Base-by-base conservation (phyloP, 1,140 invertebrate species). In the Macrocentrus cingulum region DNA sequence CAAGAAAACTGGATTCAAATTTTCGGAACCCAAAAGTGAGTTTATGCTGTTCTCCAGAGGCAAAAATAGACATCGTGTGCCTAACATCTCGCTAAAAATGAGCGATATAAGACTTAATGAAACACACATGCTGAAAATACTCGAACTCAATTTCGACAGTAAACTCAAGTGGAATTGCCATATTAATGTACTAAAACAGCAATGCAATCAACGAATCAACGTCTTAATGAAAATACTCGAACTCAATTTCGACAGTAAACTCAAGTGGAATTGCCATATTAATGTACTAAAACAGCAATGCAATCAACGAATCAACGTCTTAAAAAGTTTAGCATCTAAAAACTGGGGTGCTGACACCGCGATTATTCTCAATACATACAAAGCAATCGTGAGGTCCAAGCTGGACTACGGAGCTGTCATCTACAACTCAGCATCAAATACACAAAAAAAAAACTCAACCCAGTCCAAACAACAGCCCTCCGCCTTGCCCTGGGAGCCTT, bases 221-320 rank as follows among this genome's bases (percentile, higher is more conserved):
- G 15, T n/a, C n/a, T n/a, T n/a, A n/a, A 48, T 60, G 1, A 61
- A 61, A 61, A 58, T 66, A 1, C 58, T 67, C 1, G 66, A 60
- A 4, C 15, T 61, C 1, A 32, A 23, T 8, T 62, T 65, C 37
- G 56, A 66, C 29, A 23, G 41, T 0, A 56, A 52, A 49, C 8
- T 64, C n/a, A 59, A 32, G 1, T 68, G 55, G 59, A 56, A 44
- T 37, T 8, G 3, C 0, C 54, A 64, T 13, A 42, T 63, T 0
- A 49, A 7, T 0, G 13, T 29, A 3, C 34, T 29, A 18, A 61
- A 53, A 54, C 11, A 1, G 2, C 8, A 46, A 15, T 60, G 49
- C 13, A 23, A 34, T 15, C 39, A 46, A 18, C 50, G 16, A 42
- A 5, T 58, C 13, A 56, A 59, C 3, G 15, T 53, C 7, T 20